Percentiles rank a stretch among this genome's conserved stretches.
Evolutionary conservation across 1,140 invertebrate genomes (phyloP).

Genomic region (Lanistes nyassanus): DNA sequence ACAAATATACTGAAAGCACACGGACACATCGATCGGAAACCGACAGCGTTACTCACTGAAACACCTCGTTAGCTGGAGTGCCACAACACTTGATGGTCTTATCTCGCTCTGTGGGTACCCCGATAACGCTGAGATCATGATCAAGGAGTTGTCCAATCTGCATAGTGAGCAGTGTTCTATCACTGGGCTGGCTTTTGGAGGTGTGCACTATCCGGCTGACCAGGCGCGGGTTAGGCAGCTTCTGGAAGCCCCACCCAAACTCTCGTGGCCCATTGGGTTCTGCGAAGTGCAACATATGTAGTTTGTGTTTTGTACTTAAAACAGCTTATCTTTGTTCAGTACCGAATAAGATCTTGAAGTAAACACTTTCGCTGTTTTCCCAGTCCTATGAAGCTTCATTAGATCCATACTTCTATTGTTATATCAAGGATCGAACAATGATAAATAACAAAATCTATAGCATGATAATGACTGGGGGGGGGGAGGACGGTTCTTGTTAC

Average conservation of each 20-base stretch:
- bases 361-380: neutral
- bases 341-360: neutral
- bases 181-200: neutral
- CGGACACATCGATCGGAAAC: no score
- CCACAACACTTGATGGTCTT: slow-evolving; percentile 19
- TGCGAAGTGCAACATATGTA: neutral
- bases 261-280: neutral
- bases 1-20: no score
- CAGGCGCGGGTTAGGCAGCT: slow-evolving; percentile 22
- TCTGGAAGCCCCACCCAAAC: neutral
- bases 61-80: neutral
- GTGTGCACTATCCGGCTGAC: slow-evolving; percentile 24
- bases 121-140: slow-evolving; percentile 80
- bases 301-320: neutral
- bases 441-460: no score
- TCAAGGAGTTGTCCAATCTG: slow-evolving; percentile 98
- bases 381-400: no score
- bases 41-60: slow-evolving; percentile 8
- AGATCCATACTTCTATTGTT: no score
- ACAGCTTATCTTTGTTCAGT: neutral
- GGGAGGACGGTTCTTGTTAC: no score
- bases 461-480: no score
- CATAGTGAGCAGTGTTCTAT: slow-evolving; percentile 83
- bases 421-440: no score
- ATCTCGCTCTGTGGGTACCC: slow-evolving; percentile 17